Percentiles rank a stretch among this genome's conserved stretches.
Evolutionary conservation across 2,888 invertebrate genomes (phyloP).

Genomic region (Heliconius aoede): DNA sequence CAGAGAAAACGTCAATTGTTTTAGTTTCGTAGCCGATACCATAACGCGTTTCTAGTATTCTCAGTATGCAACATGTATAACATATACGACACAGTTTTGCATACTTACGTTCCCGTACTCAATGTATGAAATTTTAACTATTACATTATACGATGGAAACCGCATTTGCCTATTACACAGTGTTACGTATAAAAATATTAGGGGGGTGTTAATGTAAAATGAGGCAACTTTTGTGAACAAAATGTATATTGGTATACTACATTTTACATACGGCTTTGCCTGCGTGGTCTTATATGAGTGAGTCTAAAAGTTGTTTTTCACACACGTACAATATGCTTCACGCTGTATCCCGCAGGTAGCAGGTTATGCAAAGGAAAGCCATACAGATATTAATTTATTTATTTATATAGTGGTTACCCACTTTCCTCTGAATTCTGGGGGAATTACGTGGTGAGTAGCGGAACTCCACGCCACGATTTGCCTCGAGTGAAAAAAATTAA

Average conservation of each 20-base stretch:
- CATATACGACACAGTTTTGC: constrained; percentile 18
- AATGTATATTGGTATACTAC: neutral
- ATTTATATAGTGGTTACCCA: too few species aligned
- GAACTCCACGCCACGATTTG: too few species aligned
- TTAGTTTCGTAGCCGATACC: constrained; percentile 1
- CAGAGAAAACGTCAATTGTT: constrained; percentile 24
- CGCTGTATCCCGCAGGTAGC: too few species aligned
- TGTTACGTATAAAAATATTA: neutral
- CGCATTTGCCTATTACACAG: neutral
- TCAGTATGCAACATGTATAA: constrained; percentile 9
- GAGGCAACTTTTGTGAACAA: neutral
- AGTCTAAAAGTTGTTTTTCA: too few species aligned
- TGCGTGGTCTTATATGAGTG: too few species aligned
- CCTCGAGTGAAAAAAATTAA: too few species aligned
- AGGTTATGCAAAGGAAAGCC: too few species aligned
- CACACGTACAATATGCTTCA: too few species aligned
- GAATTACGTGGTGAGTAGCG: too few species aligned
- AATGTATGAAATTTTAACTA: constrained; percentile 1
- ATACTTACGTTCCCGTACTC: constrained; percentile 3
- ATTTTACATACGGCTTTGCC: too few species aligned
- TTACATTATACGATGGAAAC: constrained; percentile 15
- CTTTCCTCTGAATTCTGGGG: too few species aligned
- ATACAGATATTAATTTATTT: too few species aligned
- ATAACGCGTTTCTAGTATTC: constrained; percentile 20
- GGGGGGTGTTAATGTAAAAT: neutral